phyloP scores from a whole-genome alignment of 2,113 vertebrate genomes.

The Mugil cephalus region DNA sequence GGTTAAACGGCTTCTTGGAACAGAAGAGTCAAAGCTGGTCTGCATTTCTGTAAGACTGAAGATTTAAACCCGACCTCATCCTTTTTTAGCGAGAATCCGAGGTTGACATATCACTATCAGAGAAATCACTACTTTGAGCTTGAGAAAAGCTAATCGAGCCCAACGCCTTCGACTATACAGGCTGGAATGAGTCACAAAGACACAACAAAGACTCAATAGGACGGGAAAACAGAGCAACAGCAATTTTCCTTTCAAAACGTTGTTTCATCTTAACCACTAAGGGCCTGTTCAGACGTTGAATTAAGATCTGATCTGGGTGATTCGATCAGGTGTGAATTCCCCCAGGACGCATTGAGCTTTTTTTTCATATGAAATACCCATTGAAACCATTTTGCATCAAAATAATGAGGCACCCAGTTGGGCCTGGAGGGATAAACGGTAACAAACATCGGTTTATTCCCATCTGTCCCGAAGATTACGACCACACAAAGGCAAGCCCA shows the following conservation, averaged over 20 bases:
- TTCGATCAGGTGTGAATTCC: too few relatives aligned
- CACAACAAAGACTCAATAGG: conserved; percentile 10
- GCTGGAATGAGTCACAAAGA: not conserved
- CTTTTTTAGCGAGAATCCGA: too few relatives aligned
- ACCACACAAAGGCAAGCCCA: conserved; percentile 3
- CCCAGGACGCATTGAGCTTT: too few relatives aligned
- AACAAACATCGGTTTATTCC: conserved; percentile 27
- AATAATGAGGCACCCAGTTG: conserved; percentile 6
- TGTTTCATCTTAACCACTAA: conserved; percentile 5
- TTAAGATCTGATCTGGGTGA: too few relatives aligned
- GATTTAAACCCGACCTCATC: not conserved
- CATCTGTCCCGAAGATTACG: conserved; percentile 11
- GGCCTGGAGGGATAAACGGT: conserved; percentile 12
- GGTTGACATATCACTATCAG: too few relatives aligned
- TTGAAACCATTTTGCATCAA: not conserved
- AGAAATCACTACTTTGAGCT: not conserved
- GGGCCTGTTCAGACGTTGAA: too few relatives aligned
- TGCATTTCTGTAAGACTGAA: not conserved
- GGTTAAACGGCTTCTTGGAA: not conserved
- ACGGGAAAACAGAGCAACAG: not conserved
- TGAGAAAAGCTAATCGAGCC: not conserved
- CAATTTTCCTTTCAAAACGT: not conserved
- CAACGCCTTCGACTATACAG: not conserved
- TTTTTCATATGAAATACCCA: conserved; percentile 4
- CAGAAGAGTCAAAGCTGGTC: not conserved